phyloP scores from a whole-genome alignment of 2,888 invertebrate genomes.

The Harmothoe impar region DNA sequence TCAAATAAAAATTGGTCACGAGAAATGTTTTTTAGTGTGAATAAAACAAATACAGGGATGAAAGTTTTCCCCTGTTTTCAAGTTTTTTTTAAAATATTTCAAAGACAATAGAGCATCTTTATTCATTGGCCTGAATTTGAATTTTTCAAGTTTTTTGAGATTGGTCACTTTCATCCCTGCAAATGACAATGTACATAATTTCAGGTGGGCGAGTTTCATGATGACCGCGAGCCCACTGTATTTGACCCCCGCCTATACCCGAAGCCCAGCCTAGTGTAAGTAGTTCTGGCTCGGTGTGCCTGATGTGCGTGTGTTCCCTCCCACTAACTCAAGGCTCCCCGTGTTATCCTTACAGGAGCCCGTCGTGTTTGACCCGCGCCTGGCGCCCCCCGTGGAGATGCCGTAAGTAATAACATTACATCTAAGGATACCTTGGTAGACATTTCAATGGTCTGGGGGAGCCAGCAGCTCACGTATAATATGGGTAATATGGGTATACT shows the following conservation, averaged over 20 bases:
- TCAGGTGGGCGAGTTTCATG: constrained; percentile 41
- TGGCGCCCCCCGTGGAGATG: not conserved
- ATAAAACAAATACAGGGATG: no score
- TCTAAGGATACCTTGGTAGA: not conserved
- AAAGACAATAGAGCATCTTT: no score
- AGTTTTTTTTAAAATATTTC: no score
- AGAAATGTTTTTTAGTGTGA: no score
- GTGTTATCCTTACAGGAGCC: constrained; percentile 38
- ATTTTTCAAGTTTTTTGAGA: no score
- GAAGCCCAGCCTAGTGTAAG: constrained; percentile 54
- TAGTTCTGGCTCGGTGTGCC: constrained; percentile 10
- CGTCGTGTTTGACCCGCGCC: constrained; percentile 23
- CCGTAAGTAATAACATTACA: constrained; percentile 30
- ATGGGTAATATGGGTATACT: no score
- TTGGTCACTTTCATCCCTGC: no score
- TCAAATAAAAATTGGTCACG: no score
- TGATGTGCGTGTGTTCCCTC: constrained; percentile 19
- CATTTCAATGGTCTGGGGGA: not conserved
- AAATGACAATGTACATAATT: no score
- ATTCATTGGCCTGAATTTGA: no score
- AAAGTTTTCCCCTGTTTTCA: no score
- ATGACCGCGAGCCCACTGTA: constrained; percentile 24
- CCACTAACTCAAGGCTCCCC: not conserved
- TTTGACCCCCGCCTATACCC: constrained; percentile 54
- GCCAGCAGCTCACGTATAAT: no score